Percentiles rank a stretch among this genome's conserved stretches.
phyloP scores from a whole-genome alignment of 2,888 invertebrate species.

The Cataglyphis livida region DNA sequence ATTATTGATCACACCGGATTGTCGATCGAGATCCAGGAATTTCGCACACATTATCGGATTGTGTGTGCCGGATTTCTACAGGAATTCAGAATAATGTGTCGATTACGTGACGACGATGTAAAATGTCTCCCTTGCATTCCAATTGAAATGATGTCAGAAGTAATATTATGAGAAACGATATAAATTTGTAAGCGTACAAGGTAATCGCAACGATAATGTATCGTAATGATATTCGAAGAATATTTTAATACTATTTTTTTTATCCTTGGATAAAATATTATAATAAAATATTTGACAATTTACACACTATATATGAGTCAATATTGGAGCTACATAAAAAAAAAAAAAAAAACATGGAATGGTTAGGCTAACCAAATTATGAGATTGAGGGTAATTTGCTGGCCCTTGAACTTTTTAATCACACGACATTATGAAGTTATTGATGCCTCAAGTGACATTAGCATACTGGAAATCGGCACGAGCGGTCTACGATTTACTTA shows the following conservation, averaged over 20 bases:
- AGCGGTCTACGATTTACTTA: slow-evolving; percentile 35
- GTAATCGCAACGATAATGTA: not conserved
- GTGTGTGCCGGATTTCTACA: slow-evolving; percentile 43
- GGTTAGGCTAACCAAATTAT: slow-evolving; percentile 12
- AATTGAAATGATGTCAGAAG: not conserved
- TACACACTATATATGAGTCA: not conserved
- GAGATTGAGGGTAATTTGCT: slow-evolving; percentile 25
- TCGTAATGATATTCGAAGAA: not conserved
- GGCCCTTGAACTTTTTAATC: slow-evolving; percentile 41
- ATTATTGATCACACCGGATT: not conserved
- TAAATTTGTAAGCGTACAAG: not conserved
- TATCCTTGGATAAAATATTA: not conserved
- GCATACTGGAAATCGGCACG: slow-evolving; percentile 40
- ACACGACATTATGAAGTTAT: slow-evolving; percentile 8
- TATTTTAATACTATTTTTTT: not conserved
- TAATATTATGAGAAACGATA: not conserved
- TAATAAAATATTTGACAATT: not conserved
- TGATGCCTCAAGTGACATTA: slow-evolving; percentile 29
- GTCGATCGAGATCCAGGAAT: slow-evolving; percentile 8
- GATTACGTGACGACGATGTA: slow-evolving; percentile 43
- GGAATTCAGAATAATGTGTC: slow-evolving; percentile 45
- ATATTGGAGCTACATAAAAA: not conserved
- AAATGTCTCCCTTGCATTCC: slow-evolving; percentile 18
- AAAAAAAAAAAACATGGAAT: not conserved
- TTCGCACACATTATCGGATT: slow-evolving; percentile 10